Evolutionary conservation across 2,797 vertebrate species (phyloP).

Genomic region (Dromococcyx pavoninus): DNA sequence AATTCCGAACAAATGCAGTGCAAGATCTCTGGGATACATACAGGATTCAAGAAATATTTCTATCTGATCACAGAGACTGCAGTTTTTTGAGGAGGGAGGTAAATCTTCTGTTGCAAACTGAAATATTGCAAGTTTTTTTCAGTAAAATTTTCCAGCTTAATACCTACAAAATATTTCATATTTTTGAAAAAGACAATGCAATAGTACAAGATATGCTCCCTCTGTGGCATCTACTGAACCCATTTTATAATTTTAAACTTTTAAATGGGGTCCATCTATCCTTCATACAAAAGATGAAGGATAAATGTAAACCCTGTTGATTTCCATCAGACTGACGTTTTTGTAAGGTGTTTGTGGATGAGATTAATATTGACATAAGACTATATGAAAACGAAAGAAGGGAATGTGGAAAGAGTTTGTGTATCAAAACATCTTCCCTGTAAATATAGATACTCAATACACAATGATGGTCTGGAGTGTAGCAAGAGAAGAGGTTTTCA

Average conservation of each 20-base stretch:
- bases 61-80: not conserved
- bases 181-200: not conserved
- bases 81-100: not conserved
- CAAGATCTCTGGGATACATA: not conserved
- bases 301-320: accelerated
- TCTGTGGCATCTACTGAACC: not conserved
- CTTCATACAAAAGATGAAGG: not conserved
- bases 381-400: not conserved
- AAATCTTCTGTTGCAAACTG: not conserved
- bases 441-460: not conserved
- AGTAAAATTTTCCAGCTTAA: not conserved
- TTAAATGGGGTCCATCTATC: not conserved
- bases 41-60: not conserved
- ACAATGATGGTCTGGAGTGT: not conserved
- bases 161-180: too few relatives aligned
- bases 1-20: not conserved
- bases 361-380: not conserved
- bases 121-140: not conserved
- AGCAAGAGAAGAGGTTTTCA: not conserved
- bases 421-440: not conserved
- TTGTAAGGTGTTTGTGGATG: not conserved
- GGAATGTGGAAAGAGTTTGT: not conserved
- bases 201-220: not conserved
- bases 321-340: not conserved
- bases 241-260: not conserved